Evolutionary conservation across 2,888 invertebrate genomes (phyloP).

Genomic region (Hemithea aestivaria): DNA sequence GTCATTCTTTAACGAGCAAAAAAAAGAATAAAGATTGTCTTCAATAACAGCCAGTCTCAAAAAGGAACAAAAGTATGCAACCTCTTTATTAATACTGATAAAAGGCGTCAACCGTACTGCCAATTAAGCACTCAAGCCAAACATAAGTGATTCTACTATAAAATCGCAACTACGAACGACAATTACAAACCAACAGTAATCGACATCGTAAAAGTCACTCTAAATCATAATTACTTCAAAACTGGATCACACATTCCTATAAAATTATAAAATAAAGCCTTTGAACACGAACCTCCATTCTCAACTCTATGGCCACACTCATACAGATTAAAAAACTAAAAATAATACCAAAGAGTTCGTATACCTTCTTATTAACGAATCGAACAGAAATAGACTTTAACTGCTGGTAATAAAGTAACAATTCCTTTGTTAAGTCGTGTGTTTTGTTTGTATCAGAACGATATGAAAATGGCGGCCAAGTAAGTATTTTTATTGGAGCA

Average conservation of each 20-base stretch:
- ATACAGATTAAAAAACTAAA: constrained; percentile 35
- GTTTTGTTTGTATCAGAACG: constrained; percentile 37
- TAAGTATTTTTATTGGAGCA: constrained; percentile 48
- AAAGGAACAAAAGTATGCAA: too few relatives aligned
- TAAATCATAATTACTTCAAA: constrained; percentile 41
- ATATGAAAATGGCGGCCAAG: constrained; percentile 44
- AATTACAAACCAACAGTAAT: constrained; percentile 33
- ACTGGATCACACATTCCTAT: constrained; percentile 14
- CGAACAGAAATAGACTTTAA: constrained; percentile 21
- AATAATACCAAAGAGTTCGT: constrained; percentile 24
- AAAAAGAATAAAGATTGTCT: too few relatives aligned
- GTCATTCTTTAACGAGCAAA: too few relatives aligned
- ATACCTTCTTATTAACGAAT: too few relatives aligned
- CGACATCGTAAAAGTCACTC: constrained; percentile 39
- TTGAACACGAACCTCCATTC: constrained; percentile 17
- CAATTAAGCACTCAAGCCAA: constrained; percentile 11
- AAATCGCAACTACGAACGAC: constrained; percentile 39
- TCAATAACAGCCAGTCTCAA: too few relatives aligned
- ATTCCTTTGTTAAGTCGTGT: constrained; percentile 25
- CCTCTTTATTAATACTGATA: too few relatives aligned
- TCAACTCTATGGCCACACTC: constrained; percentile 31
- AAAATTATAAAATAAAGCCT: constrained; percentile 1
- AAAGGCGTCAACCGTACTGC: not conserved
- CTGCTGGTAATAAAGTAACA: constrained; percentile 5
- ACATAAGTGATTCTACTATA: constrained; percentile 30